phyloP scores from a whole-genome alignment of 2,113 vertebrate species.

The Vimba vimba region DNA sequence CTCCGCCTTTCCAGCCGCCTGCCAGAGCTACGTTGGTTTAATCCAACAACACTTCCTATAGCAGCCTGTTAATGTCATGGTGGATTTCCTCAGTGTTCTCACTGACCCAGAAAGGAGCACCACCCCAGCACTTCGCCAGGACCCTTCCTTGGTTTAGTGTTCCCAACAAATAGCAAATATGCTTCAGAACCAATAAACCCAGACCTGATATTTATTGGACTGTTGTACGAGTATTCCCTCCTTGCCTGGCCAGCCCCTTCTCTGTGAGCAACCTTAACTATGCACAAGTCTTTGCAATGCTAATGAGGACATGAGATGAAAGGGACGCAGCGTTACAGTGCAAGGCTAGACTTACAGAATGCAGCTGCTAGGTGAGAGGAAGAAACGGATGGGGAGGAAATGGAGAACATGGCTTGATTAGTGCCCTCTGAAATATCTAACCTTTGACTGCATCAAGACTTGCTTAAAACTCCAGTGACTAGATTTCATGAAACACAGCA shows the following conservation, averaged over 20 bases:
- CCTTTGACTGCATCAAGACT: slow-evolving; percentile 72
- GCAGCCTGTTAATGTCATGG: slow-evolving; percentile 82
- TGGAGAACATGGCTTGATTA: slow-evolving; percentile 79
- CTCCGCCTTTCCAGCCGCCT: slow-evolving; percentile 52
- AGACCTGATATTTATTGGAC: slow-evolving; percentile 78
- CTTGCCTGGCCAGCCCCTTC: slow-evolving; percentile 56
- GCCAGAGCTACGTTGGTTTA: slow-evolving; percentile 74
- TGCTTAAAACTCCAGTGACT: slow-evolving; percentile 54
- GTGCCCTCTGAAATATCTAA: slow-evolving; percentile 76
- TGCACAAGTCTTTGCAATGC: slow-evolving; percentile 75
- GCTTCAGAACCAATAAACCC: slow-evolving; percentile 80
- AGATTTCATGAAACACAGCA: slow-evolving; percentile 48
- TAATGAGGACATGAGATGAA: slow-evolving; percentile 79
- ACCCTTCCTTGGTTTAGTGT: slow-evolving; percentile 78
- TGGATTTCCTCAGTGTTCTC: slow-evolving; percentile 76
- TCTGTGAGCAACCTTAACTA: slow-evolving; percentile 56
- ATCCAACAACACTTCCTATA: slow-evolving; percentile 83
- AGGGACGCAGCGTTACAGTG: slow-evolving; percentile 74
- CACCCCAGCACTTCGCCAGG: slow-evolving; percentile 76
- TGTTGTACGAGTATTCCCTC: slow-evolving; percentile 77
- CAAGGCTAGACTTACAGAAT: slow-evolving; percentile 66
- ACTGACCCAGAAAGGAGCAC: slow-evolving; percentile 78
- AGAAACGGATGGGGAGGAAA: slow-evolving; percentile 71
- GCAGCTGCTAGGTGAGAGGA: slow-evolving; percentile 51
- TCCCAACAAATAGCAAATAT: slow-evolving; percentile 76